Evolutionary conservation across 2,113 vertebrate species (phyloP), one percentile per base, ranked within the genome.

Genomic region (Polypterus senegalus): DNA sequence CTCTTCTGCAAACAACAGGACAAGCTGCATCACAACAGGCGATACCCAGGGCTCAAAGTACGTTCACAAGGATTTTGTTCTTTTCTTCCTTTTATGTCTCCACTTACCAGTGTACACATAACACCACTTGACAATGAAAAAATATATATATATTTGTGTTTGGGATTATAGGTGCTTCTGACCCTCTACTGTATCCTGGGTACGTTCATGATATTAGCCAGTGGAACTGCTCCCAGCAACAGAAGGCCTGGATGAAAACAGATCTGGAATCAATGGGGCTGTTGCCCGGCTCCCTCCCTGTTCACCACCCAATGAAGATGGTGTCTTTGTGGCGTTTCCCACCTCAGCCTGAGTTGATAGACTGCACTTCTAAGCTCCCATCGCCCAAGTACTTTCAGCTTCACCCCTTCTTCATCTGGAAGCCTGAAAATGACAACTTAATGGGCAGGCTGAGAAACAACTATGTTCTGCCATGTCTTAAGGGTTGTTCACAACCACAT

Each of bases 381-480:
- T 59, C 63, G 10, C 59, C 65, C 4, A 69, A 66, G 3, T 63
- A 55, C 54, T 71, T 69, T 49, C 70, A 69, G 59, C 59, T 69
- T 46, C 59, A 71, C 11, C 55, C 58, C 5, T 71, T 72, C 43
- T 63, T 72, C 11, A 60, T 71, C 3, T 69, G 65, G 67, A 69
- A 71, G 53, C 67, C 70, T 3, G 65, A 65, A 47, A 43, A 60
- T 47, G 47, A 48, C 9, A 64, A 61, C 9, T 67, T 61, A 3
- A 51, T 51, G 49, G 49, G 9, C 9, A 7, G 49, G 49, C 49
- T 71, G 9, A 61, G 65, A 47, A 72, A 67, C 67, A 72, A 69
- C 5, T 72, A 63, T 43, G 48, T 53, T 3, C 65, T 65, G 49
- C 60, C 64, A 1, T 71, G 64, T 10, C 3, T 60, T 4, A 8